Conservation (phyloP, 2,797 vertebrate species). For the Microctenopoma stevenorrisi region DNA sequence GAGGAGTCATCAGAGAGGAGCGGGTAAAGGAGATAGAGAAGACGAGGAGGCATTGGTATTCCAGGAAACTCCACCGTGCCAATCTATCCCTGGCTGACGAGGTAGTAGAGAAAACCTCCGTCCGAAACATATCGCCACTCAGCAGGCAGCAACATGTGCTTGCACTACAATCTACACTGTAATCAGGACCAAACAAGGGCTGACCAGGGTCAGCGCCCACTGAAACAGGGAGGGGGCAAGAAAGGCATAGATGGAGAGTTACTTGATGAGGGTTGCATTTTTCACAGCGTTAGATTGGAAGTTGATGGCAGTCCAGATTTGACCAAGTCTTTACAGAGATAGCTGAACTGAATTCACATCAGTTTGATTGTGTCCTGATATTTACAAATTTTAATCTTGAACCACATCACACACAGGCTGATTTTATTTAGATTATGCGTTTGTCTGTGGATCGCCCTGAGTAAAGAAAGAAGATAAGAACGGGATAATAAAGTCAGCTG, state of each 20-base stretch:
- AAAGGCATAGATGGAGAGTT: constrained; percentile 32
- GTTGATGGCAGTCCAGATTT: constrained; percentile 22
- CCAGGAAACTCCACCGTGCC: constrained; percentile 53
- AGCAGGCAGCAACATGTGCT: constrained; percentile 74
- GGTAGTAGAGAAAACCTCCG: constrained; percentile 49
- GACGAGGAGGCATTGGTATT: constrained; percentile 61
- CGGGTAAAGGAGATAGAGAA: constrained; percentile 20
- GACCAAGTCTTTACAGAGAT: constrained; percentile 23
- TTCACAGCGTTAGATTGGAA: constrained; percentile 24
- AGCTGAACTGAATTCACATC: constrained; percentile 10
- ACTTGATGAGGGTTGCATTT: constrained; percentile 29
- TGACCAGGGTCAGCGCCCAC: constrained; percentile 42
- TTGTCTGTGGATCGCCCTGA: constrained; percentile 5
- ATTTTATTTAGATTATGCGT: background rate
- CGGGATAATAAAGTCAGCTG: constrained; percentile 51
- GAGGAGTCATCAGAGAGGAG: constrained; percentile 45
- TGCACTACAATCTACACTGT: constrained; percentile 71
- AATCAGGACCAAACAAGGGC: constrained; percentile 71
- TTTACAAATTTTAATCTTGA: constrained; percentile 13
- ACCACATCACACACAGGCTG: constrained; percentile 14
- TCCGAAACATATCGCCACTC: constrained; percentile 66
- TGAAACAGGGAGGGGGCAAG: constrained; percentile 29
- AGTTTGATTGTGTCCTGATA: background rate
- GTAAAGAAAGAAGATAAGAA: constrained; percentile 39
- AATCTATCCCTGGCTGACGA: constrained; percentile 61